These are phyloP conservation scores for Petrophora chlorosata DNA, from an alignment of 2,888 invertebrate genomes.

Conservation along the genomic window DNA sequence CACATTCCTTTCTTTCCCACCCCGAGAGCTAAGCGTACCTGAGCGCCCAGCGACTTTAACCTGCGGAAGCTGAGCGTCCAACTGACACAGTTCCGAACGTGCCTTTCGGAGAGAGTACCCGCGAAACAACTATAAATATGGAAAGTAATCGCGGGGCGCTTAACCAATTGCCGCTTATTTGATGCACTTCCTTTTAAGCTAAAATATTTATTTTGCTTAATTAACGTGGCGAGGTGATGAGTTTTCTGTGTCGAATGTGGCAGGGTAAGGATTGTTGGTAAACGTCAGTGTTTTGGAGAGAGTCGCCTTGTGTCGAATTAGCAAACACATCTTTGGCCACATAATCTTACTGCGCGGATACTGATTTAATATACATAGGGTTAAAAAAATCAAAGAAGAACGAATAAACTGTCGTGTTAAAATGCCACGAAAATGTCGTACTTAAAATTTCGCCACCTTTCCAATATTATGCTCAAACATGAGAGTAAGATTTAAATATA, in stretches of 20 bases:
- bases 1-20: conserved; percentile 24
- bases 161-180: conserved; percentile 44
- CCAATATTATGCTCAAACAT: too few species aligned
- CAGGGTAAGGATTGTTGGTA: conserved; percentile 4
- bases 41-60: conserved; percentile 43
- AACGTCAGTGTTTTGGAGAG: conserved; percentile 8
- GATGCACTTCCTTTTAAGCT: conserved; percentile 43
- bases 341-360: too few species aligned
- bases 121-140: conserved; percentile 66
- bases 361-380: too few species aligned
- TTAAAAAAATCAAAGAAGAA: too few species aligned
- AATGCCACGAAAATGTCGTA: too few species aligned
- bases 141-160: conserved; percentile 62
- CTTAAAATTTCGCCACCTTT: too few species aligned
- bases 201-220: conserved; percentile 38
- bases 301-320: neutral
- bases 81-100: conserved; percentile 58
- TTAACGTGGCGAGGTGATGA: conserved; percentile 20
- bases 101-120: conserved; percentile 64
- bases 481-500: too few species aligned
- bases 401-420: too few species aligned
- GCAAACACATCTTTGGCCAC: too few species aligned
- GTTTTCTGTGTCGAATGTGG: conserved; percentile 8
- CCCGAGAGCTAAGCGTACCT: conserved; percentile 28
- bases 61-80: conserved; percentile 55